A percentile compares a stretch with the other conserved stretches of the same genome.
Conservation (phyloP, 2,113 vertebrate genomes). For the Carlito syrichta region DNA sequence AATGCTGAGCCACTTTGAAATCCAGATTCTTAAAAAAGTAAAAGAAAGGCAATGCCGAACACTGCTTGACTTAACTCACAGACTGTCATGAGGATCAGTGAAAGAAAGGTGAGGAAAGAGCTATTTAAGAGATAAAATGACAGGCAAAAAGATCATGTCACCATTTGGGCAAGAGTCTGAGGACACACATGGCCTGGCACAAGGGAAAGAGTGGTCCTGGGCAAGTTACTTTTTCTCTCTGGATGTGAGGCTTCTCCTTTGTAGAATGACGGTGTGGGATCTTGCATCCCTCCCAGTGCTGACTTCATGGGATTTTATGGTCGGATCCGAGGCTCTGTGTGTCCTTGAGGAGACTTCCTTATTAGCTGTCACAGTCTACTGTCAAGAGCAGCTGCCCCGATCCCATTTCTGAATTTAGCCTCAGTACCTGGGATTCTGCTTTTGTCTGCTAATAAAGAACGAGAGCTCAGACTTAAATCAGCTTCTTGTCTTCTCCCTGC, state of each 20-base stretch:
- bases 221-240: background rate
- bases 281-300: background rate
- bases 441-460: conserved; percentile 31
- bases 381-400: background rate
- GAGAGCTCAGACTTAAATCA: background rate
- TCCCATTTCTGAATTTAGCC: background rate
- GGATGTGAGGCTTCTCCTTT: background rate
- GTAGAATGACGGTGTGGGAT: background rate
- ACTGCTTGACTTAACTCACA: background rate
- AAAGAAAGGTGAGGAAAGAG: background rate
- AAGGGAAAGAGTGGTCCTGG: background rate
- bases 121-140: background rate
- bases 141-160: background rate
- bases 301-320: background rate
- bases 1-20: background rate
- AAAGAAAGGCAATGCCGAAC: background rate
- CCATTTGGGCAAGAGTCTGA: background rate
- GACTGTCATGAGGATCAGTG: background rate
- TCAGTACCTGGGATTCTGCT: background rate
- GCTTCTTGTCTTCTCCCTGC: background rate
- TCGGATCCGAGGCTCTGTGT: background rate
- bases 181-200: background rate
- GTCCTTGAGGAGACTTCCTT: background rate
- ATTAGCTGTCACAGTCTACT: background rate
- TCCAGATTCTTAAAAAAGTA: background rate